Conservation (phyloP, 2,797 vertebrate species). For the Anolis apletophallus region DNA sequence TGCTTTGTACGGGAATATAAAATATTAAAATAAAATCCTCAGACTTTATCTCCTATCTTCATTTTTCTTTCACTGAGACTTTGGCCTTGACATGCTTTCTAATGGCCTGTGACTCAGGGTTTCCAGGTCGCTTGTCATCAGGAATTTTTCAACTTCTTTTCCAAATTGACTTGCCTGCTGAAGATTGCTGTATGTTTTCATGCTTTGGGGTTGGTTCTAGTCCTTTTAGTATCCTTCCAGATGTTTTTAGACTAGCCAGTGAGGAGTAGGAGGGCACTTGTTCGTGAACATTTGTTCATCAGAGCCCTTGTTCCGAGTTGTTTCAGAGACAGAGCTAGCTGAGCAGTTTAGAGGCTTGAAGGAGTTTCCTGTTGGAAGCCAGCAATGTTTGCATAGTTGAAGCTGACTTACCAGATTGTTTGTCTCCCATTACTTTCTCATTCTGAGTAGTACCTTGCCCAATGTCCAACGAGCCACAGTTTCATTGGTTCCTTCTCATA, state of each 20-base stretch:
- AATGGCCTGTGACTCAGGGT: not conserved
- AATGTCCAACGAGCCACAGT: not conserved
- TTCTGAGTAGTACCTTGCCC: not conserved
- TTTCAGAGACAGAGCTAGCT: not conserved
- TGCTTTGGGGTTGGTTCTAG: not conserved
- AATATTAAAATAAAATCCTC: conserved; percentile 75
- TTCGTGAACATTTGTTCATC: not conserved
- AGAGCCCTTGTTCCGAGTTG: not conserved
- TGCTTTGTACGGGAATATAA: conserved; percentile 77
- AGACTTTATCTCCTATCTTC: conserved; percentile 54
- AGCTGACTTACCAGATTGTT: not conserved
- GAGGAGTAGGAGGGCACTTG: not conserved
- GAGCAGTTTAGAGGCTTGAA: not conserved
- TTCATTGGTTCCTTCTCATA: not conserved
- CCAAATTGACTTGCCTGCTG: not conserved
- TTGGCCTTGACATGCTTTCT: not conserved
- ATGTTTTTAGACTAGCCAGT: not conserved
- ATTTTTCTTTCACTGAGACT: not conserved
- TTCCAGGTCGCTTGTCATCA: not conserved
- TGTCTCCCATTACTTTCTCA: not conserved
- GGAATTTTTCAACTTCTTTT: no score
- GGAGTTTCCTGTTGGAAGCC: no score
- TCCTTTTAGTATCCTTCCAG: not conserved
- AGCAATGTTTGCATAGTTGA: not conserved
- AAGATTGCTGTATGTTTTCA: not conserved